Base-by-base conservation (phyloP, 2,797 vertebrate species). In the Protonibea diacanthus region DNA sequence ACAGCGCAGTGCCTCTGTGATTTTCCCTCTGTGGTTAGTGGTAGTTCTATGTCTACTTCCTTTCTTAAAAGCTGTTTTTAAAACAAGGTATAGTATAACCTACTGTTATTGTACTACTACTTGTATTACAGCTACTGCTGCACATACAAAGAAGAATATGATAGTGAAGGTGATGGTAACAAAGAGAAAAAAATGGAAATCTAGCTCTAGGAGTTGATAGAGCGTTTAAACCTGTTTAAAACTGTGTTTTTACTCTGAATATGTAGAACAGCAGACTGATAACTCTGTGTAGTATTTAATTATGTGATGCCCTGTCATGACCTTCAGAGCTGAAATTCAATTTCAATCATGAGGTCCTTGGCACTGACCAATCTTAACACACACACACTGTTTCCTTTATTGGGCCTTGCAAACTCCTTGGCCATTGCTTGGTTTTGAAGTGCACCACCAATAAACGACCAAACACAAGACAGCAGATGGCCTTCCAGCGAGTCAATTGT, bases 401-500 rank as follows among this genome's bases (percentile, higher is more conserved):
- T 18, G n/a, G 25, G 20, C 51, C n/a, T 42, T 44, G 17, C 27
- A 18, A 73, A 76, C 23, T 20, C 67, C 18, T 63, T 7, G 51
- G 27, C 40, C 21, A 11, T 4, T 21, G 21, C 65, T 42, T 29
- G 21, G 21, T 53, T 80, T 55, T 68, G 6, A 80, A 59, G 71
- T 63, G 58, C 59, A 17, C 4, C 53, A 15, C 58, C 63, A 49
- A 29, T 38, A 52, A 74, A 78, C 59, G 44, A 72, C 60, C 9
- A 9, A 60, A 65, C 74, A 77, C 64, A 29, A 23, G 67, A 70
- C 47, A 56, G 48, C 68, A 49, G 71, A 56, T 40, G 51, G 78
- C 57, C 71, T 78, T 80, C 66, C 74, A 53, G 66, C 25, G 2
- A 87, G 71, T 86, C 74, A 66, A 29, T 86, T 69, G 74, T 87